These are phyloP conservation scores for Sapayoa aenigma DNA, from an alignment of 2,113 vertebrate genomes.

Conservation along the genomic window DNA sequence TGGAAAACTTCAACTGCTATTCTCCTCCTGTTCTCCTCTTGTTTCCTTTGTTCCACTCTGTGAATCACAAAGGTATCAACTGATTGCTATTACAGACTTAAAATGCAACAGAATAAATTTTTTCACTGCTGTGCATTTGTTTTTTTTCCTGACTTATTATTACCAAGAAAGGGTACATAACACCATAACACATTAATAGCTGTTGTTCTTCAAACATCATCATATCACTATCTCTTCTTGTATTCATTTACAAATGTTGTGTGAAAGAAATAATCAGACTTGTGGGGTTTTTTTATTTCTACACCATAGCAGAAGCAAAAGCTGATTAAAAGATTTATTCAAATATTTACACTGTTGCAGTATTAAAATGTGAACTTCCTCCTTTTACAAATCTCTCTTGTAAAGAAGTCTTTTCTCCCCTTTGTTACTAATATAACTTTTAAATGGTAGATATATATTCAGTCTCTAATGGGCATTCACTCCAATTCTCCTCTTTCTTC, in stretches of 20 bases:
- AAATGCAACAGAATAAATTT: background rate
- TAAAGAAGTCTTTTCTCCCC: background rate
- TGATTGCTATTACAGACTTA: background rate
- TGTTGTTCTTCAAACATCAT: background rate
- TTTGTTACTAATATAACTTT: background rate
- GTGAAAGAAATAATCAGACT: background rate
- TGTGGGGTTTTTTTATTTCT: background rate
- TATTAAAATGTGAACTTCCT: background rate
- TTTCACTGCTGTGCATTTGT: background rate
- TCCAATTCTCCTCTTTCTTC: background rate
- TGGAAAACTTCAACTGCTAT: background rate
- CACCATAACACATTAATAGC: background rate
- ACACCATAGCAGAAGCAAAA: background rate
- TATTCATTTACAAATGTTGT: background rate
- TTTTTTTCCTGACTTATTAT: background rate
- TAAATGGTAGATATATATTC: background rate
- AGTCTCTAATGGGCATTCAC: background rate
- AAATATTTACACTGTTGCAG: conserved; percentile 27
- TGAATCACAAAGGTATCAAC: background rate
- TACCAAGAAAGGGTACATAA: background rate
- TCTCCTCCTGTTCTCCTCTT: background rate
- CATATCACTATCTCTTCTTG: background rate
- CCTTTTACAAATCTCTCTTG: conserved; percentile 11
- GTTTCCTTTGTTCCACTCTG: background rate
- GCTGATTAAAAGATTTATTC: conserved; percentile 43